Percentiles rank a stretch among this genome's conserved stretches.
These are phyloP conservation scores for Amphiprion ocellaris DNA, from an alignment of 2,113 vertebrate species.

Conservation along the genomic window DNA sequence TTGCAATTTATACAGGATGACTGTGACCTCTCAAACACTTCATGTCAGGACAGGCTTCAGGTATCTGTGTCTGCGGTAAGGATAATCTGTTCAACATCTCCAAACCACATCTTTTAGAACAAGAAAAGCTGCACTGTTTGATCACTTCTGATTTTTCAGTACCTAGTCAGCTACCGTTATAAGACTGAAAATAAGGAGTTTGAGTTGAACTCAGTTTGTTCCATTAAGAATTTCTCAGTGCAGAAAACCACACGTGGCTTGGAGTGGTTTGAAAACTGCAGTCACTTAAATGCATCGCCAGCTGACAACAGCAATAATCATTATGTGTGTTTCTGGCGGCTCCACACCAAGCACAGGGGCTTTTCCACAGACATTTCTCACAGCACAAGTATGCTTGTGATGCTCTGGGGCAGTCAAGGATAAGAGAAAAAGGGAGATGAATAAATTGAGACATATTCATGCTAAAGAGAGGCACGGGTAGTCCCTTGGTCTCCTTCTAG, in stretches of 20 bases:
- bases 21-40: background rate
- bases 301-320: constrained; percentile 67
- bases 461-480: constrained; percentile 8
- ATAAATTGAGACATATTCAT: constrained; percentile 38
- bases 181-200: constrained; percentile 25
- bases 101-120: constrained; percentile 13
- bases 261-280: constrained; percentile 35
- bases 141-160: constrained; percentile 6
- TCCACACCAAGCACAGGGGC: constrained; percentile 34
- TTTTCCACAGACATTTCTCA: constrained; percentile 57
- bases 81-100: constrained; percentile 9
- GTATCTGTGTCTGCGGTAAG: background rate
- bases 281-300: constrained; percentile 48
- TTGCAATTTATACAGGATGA: background rate
- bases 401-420: constrained; percentile 44
- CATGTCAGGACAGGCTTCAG: background rate
- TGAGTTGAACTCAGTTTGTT: constrained; percentile 61
- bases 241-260: constrained; percentile 60
- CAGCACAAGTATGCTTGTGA: constrained; percentile 40
- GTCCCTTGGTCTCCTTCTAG: constrained; percentile 39
- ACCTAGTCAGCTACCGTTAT: constrained; percentile 5
- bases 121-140: background rate
- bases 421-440: constrained; percentile 6
- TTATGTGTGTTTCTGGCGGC: constrained; percentile 28
- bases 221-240: constrained; percentile 45